Evolutionary conservation across 1,140 invertebrate species (phyloP), one percentile per base, ranked within the genome.

Genomic region (Heliconius nattereri): DNA sequence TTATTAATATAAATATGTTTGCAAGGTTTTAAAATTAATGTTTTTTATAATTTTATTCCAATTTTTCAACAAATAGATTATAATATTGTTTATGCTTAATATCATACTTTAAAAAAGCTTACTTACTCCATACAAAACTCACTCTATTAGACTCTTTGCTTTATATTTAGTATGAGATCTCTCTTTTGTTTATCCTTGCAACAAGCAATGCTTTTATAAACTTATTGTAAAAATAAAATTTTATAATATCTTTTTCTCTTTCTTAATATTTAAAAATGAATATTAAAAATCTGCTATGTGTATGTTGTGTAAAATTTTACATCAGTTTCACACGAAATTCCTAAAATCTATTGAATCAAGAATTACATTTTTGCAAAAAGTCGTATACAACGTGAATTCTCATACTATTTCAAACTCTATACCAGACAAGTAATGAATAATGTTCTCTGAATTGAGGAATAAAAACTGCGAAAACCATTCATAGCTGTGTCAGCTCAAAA

Each of bases 241-340:
- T 1, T 5, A 16, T 45, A 45, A 45, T 20, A 52, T 52, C 0
- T 7, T 0, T 52, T 7, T 52, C 16, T 52, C 19, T 52, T 52
- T 52, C 19, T 7, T 52, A 52, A 20, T 52, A 52, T 52, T 52
- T 20, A 52, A 20, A 8, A 52, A 52, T 20, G 0, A 60, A 60
- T 60, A 20, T 23, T 2, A 26, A 60, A 60, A 60, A 60, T 60
- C 3, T 60, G 54, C 9, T 23, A 11, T 8, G 19, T 52, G 23
- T n/a, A 7, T 26, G 3, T 26, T 2, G 23, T 66, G 8, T 66
- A 60, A 60, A 66, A 66, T 1, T 66, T 29, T 1, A 66, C 11
- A 6, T 66, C 1, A 66, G 19, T 94, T 94, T 94, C 91, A 94
- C 91, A 94, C 91, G 86, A 88, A 92, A 92, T 88, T 88, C 88